A percentile compares a stretch with the other conserved stretches of the same genome.
Conservation (phyloP, 2,888 invertebrate species). For the Suillia variegata region DNA sequence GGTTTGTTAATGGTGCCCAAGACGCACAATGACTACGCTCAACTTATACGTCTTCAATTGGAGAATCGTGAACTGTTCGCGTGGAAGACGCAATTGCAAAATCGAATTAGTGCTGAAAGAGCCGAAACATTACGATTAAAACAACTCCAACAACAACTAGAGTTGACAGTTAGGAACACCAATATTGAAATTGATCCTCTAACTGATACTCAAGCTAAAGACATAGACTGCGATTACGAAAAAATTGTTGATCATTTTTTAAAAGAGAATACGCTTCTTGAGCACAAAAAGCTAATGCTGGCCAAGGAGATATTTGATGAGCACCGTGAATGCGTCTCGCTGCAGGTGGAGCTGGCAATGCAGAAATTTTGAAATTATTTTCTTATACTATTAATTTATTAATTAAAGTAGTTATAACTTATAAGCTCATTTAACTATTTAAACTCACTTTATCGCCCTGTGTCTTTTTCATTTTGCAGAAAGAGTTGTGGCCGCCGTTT, state of each 20-base stretch:
- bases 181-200: background rate
- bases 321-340: conserved; percentile 71
- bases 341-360: conserved; percentile 70
- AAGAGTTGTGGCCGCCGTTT: too few relatives aligned
- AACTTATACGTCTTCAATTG: conserved; percentile 67
- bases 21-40: conserved; percentile 63
- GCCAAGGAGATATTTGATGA: conserved; percentile 76
- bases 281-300: conserved; percentile 71
- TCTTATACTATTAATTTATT: conserved; percentile 4
- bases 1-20: conserved; percentile 65
- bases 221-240: conserved; percentile 58
- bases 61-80: conserved; percentile 71
- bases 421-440: too few relatives aligned
- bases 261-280: conserved; percentile 71
- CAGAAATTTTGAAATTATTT: conserved; percentile 43
- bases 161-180: conserved; percentile 3
- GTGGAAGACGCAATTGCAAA: conserved; percentile 71
- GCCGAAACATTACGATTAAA: conserved; percentile 73
- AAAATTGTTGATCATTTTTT: conserved; percentile 64
- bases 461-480: too few relatives aligned
- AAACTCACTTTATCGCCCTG: too few relatives aligned
- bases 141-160: conserved; percentile 57
- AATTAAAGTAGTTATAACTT: too few relatives aligned
- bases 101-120: conserved; percentile 74
- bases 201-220: background rate